Evolutionary conservation across 1,140 invertebrate genomes (phyloP).

Genomic region (Leptonema lineaticorne): DNA sequence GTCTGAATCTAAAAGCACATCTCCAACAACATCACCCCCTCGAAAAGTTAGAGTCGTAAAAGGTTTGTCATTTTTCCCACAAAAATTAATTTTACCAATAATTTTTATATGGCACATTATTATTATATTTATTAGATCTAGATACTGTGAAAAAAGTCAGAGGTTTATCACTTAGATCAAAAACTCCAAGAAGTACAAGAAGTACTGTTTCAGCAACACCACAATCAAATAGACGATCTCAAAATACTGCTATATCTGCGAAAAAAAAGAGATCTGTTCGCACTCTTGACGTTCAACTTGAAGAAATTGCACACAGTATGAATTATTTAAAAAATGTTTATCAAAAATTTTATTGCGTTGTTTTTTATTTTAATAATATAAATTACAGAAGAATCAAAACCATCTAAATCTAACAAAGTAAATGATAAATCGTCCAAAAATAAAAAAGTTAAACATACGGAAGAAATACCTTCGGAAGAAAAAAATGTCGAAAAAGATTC

Average conservation of each 20-base stretch:
- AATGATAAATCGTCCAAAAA: slow-evolving; percentile 3
- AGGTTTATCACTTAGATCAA: slow-evolving; percentile 7
- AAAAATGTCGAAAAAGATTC: background rate
- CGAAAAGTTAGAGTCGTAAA: slow-evolving; percentile 30
- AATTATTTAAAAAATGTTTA: background rate
- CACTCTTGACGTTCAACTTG: slow-evolving; percentile 20
- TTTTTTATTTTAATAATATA: background rate
- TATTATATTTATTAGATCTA: slow-evolving; percentile 8
- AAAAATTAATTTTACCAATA: background rate
- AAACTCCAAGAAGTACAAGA: slow-evolving; percentile 25
- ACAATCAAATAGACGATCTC: background rate
- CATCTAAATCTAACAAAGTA: background rate
- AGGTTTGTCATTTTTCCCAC: slow-evolving; percentile 28
- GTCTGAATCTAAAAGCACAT: background rate
- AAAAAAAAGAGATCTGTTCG: slow-evolving; percentile 18
- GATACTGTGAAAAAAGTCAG: slow-evolving; percentile 33
- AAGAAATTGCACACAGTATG: slow-evolving; percentile 5
- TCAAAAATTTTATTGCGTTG: background rate
- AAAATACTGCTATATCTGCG: background rate
- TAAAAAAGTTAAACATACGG: background rate
- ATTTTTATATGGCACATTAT: background rate
- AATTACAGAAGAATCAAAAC: background rate
- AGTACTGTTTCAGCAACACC: background rate
- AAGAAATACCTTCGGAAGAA: background rate
- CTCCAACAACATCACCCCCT: slow-evolving; percentile 25